A percentile compares a stretch with the other conserved stretches of the same genome.
phyloP scores from a whole-genome alignment of 2,888 invertebrate species.

The Acleris cristana region DNA sequence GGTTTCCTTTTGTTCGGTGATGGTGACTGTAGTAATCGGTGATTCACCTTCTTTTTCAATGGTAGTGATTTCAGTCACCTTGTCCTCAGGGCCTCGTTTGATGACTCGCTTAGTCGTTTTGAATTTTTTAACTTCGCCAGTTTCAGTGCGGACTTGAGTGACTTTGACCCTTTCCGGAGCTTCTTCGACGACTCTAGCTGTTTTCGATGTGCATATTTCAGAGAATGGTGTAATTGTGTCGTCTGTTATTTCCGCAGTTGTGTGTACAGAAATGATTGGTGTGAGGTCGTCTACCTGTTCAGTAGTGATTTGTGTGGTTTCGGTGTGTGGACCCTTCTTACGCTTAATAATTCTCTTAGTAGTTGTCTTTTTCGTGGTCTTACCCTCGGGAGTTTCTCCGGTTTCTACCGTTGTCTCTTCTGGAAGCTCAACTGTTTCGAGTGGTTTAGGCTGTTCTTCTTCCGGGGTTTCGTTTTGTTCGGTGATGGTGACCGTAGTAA shows the following conservation, averaged over 20 bases:
- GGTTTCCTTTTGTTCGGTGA: neutral
- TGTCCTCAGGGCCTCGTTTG: too few species aligned
- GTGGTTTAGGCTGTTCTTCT: constrained; percentile 40
- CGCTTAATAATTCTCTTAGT: constrained; percentile 47
- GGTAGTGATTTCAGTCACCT: too few species aligned
- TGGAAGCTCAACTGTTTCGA: constrained; percentile 48
- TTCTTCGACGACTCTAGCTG: too few species aligned
- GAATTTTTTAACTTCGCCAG: too few species aligned
- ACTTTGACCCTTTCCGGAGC: too few species aligned
- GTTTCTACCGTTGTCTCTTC: constrained; percentile 39
- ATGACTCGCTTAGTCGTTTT: too few species aligned
- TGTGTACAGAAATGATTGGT: constrained; percentile 48
- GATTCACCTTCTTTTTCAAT: constrained; percentile 47
- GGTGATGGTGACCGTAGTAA: constrained; percentile 53
- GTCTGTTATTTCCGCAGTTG: constrained; percentile 53
- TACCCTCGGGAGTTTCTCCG: constrained; percentile 22
- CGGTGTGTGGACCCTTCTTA: constrained; percentile 45
- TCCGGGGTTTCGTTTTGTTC: constrained; percentile 46
- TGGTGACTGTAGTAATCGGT: constrained; percentile 40
- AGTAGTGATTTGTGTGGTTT: constrained; percentile 55
- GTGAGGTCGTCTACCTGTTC: constrained; percentile 45
- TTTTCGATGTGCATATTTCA: constrained; percentile 1
- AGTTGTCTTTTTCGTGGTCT: constrained; percentile 48
- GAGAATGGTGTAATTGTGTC: constrained; percentile 50
- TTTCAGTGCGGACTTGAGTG: too few species aligned